Evolutionary conservation across 1,140 invertebrate species (phyloP), one percentile per base, ranked within the genome.

Genomic region (Penaeus japonicus): DNA sequence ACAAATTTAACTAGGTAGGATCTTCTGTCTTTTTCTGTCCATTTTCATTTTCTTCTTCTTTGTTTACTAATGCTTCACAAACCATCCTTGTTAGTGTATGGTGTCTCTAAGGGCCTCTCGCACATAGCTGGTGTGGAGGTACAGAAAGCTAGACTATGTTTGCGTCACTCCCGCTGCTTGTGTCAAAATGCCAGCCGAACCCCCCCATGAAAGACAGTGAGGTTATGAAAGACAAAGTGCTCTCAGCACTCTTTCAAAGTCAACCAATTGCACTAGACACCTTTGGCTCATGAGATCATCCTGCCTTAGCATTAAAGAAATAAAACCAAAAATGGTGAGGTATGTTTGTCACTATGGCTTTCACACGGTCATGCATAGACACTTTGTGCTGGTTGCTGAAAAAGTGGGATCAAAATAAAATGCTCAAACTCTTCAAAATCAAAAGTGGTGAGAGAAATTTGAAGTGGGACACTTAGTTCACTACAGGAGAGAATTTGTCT

Each of bases 141-240:
- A 32, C n/a, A 83, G 15, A 62, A 20, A 83, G 30, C 81, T 59
- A 83, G 20, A 30, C 70, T 77, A 57, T 87, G 85, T 87, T 87
- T 87, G 55, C 81, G 53, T 30, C 55, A 65, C 85, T 87, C 85
- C 27, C 54, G 78, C 81, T 81, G 80, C 80, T 88, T 88, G 87
- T 88, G 87, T 88, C 81, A 88, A 83, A 24, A 83, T 88, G 81
- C 87, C 87, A 84, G 87, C 87, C 87, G 83, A 30, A 83, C 87
- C 87, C 86, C 87, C 87, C 70, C 81, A 88, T 88, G 87, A 88
- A 88, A 88, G 87, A 88, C 87, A 83, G 80, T 88, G 87, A 88
- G 87, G 87, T 88, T 88, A 88, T 88, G 87, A 88, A 88, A 88
- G 87, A 88, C 87, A 57, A 88, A 88, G 87, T 88, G 87, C 87